Percentiles rank a stretch among this genome's conserved stretches.
These are phyloP conservation scores for Esperia sulphurella DNA, from an alignment of 2,888 invertebrate genomes.

Conservation along the genomic window DNA sequence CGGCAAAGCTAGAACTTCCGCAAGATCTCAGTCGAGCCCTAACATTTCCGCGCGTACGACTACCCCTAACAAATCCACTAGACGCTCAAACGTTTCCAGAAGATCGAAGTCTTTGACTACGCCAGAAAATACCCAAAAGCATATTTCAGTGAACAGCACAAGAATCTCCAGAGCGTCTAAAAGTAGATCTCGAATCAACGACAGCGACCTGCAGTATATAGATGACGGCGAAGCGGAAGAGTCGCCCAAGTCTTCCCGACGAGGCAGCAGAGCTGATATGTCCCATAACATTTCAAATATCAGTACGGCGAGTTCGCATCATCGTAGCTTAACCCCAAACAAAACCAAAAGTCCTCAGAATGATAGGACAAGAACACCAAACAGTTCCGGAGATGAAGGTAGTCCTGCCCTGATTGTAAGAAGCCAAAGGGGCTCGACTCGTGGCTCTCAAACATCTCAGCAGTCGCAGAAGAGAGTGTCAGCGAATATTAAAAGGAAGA, in stretches of 20 bases:
- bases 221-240: slow-evolving; percentile 22
- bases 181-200: slow-evolving; percentile 46
- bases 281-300: slow-evolving; percentile 5
- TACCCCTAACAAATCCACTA: slow-evolving; percentile 10
- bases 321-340: too few species aligned
- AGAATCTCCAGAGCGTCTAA: slow-evolving; percentile 37
- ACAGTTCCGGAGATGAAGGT: too few species aligned
- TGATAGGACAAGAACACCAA: too few species aligned
- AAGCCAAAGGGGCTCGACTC: too few species aligned
- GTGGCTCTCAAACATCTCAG: background rate
- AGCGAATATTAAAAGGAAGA: slow-evolving; percentile 32
- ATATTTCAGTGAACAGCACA: slow-evolving; percentile 37
- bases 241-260: slow-evolving; percentile 36
- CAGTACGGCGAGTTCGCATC: too few species aligned
- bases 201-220: slow-evolving; percentile 38
- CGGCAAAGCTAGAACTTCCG: slow-evolving; percentile 11
- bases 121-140: slow-evolving; percentile 35
- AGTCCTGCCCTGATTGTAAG: too few species aligned
- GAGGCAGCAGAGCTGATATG: slow-evolving; percentile 19
- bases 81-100: slow-evolving; percentile 19
- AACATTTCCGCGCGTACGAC: slow-evolving; percentile 16
- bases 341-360: too few species aligned
- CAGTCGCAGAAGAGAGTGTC: slow-evolving; percentile 14
- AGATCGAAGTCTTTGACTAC: slow-evolving; percentile 39
- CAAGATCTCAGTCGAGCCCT: slow-evolving; percentile 25